A percentile compares a stretch with the other conserved stretches of the same genome.
Evolutionary conservation across 1,140 invertebrate species (phyloP).

Genomic region (Apis florea): DNA sequence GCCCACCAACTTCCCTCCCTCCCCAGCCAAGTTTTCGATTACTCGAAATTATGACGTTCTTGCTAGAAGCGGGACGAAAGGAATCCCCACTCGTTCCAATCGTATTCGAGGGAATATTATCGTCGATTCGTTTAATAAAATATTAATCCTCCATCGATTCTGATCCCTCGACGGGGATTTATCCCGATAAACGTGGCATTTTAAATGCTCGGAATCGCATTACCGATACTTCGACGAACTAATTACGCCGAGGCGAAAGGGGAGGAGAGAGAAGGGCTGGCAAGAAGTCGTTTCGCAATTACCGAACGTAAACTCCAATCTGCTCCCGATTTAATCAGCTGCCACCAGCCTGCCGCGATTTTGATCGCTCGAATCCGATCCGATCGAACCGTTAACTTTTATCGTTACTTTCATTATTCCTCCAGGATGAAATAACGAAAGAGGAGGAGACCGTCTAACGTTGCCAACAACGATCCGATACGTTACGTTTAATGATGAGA

Average conservation of each 20-base stretch:
- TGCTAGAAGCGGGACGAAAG: background rate
- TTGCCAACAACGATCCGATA: background rate
- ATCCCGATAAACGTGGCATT: background rate
- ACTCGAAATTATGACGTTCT: constrained; percentile 47
- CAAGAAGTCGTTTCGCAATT: constrained; percentile 15
- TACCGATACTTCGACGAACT: constrained; percentile 15
- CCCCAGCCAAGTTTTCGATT: constrained; percentile 49
- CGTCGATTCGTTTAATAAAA: constrained; percentile 1
- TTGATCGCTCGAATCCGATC: background rate
- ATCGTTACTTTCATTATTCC: background rate
- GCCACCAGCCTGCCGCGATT: background rate
- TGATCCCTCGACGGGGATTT: background rate
- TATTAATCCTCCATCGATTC: background rate
- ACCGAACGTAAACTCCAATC: constrained; percentile 6
- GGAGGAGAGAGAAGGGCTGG: background rate
- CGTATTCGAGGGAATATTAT: background rate
- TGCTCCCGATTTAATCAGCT: constrained; percentile 10
- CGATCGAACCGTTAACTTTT: constrained; percentile 7
- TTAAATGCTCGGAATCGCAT: background rate
- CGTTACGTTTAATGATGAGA: background rate
- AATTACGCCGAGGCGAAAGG: background rate
- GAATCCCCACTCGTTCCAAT: background rate
- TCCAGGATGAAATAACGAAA: no score
- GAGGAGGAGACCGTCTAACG: background rate
- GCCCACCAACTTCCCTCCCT: constrained; percentile 28